A percentile compares a stretch with the other conserved stretches of the same genome.
phyloP scores from a whole-genome alignment of 2,888 invertebrate genomes.

The Lutraria lutraria region DNA sequence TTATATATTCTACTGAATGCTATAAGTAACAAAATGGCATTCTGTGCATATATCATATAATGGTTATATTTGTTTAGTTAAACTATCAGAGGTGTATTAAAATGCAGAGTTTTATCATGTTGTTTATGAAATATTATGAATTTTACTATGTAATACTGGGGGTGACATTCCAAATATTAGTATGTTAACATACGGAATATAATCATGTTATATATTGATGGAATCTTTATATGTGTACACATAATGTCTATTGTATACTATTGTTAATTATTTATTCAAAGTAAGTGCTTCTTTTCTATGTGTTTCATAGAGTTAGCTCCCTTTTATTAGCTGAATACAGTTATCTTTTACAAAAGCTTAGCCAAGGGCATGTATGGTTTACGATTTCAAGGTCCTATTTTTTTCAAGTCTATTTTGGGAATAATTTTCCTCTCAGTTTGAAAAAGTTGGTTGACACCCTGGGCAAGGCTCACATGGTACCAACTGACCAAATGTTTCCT shows the following conservation, averaged over 20 bases:
- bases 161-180: not conserved
- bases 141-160: slow-evolving; percentile 14
- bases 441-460: too few relatives aligned
- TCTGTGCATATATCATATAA: slow-evolving; percentile 6
- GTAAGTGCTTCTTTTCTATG: slow-evolving; percentile 3
- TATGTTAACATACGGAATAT: slow-evolving; percentile 2
- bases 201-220: slow-evolving; percentile 1
- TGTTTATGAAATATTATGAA: not conserved
- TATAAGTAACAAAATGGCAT: slow-evolving; percentile 5
- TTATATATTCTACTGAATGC: not conserved
- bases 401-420: too few relatives aligned
- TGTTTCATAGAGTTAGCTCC: not conserved
- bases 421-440: too few relatives aligned
- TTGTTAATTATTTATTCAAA: slow-evolving; percentile 17
- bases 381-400: too few relatives aligned
- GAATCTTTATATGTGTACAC: slow-evolving; percentile 6
- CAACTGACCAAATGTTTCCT: too few relatives aligned
- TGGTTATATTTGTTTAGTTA: not conserved
- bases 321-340: not conserved
- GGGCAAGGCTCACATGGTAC: too few relatives aligned
- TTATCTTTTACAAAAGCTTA: too few relatives aligned
- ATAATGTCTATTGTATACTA: not conserved
- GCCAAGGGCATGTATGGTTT: too few relatives aligned
- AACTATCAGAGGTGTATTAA: not conserved
- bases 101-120: slow-evolving; percentile 5